Conservation (phyloP, 1,140 invertebrate genomes). For the Drosophila nigromelanica region DNA sequence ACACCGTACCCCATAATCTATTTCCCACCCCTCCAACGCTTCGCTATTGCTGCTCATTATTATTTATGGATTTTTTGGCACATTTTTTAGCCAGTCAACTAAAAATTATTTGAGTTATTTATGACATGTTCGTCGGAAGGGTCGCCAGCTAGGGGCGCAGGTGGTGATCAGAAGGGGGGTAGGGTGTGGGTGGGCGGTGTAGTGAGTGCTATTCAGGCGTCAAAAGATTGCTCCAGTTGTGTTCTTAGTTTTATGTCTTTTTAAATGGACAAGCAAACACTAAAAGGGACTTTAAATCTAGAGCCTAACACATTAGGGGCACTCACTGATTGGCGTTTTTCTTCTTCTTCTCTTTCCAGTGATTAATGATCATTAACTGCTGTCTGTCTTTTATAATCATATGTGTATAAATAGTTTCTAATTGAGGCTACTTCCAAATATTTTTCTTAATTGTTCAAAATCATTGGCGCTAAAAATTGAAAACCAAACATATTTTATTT, state of each 20-base stretch:
- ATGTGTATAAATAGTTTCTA: too few relatives aligned
- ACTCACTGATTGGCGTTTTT: constrained; percentile 13
- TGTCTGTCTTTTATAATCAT: too few relatives aligned
- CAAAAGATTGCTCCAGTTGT: constrained; percentile 4
- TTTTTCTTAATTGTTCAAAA: too few relatives aligned
- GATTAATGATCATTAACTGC: not conserved
- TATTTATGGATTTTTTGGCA: constrained; percentile 70
- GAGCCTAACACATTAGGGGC: constrained; percentile 30
- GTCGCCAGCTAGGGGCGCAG: too few relatives aligned
- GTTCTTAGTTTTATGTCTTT: constrained; percentile 67
- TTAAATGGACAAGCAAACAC: constrained; percentile 70
- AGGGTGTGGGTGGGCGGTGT: not conserved
- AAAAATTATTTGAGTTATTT: constrained; percentile 57
- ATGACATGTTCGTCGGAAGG: constrained; percentile 43
- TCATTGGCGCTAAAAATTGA: too few relatives aligned
- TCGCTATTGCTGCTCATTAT: constrained; percentile 30
- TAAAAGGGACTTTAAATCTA: constrained; percentile 46
- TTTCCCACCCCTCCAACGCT: not conserved
- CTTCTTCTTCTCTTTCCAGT: not conserved
- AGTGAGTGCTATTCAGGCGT: not conserved
- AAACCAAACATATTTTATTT: too few relatives aligned
- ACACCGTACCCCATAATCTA: not conserved
- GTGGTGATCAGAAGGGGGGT: too few relatives aligned
- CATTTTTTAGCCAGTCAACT: constrained; percentile 33
- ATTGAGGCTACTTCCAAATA: not conserved